Evolutionary conservation across 2,797 vertebrate genomes (phyloP).

Genomic region (Gephyroberyx darwinii): DNA sequence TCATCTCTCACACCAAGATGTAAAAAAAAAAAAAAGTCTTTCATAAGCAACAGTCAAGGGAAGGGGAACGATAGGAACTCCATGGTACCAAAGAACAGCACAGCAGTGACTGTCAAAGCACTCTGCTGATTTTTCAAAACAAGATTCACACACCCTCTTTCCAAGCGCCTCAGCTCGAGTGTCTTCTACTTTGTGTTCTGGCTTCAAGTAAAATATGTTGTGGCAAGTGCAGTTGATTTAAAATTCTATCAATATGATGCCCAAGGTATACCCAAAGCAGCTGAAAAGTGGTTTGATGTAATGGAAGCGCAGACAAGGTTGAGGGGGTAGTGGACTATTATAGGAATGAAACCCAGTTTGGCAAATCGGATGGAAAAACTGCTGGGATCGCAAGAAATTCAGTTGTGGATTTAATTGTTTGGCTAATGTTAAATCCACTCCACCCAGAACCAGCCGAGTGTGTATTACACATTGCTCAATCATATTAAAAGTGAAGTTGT

Average conservation of each 20-base stretch:
- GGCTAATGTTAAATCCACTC: slow-evolving; percentile 5
- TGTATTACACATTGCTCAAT: not conserved
- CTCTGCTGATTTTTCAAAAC: slow-evolving; percentile 55
- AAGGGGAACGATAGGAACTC: slow-evolving; percentile 42
- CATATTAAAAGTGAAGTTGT: slow-evolving; percentile 19
- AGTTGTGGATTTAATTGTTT: slow-evolving; percentile 14
- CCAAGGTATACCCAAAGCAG: slow-evolving; percentile 4
- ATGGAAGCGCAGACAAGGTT: not conserved
- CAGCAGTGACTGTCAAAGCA: slow-evolving; percentile 42
- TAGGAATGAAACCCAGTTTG: not conserved
- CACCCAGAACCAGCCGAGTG: not conserved
- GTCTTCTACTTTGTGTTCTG: slow-evolving; percentile 4
- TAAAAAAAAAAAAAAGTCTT: slow-evolving; percentile 47
- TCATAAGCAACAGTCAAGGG: slow-evolving; percentile 49
- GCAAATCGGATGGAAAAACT: slow-evolving; percentile 2
- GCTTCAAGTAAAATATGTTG: slow-evolving; percentile 28
- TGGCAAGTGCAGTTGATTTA: slow-evolving; percentile 27
- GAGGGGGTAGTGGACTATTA: not conserved
- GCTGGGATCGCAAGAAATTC: slow-evolving; percentile 2
- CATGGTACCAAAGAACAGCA: slow-evolving; percentile 35
- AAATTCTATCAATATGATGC: slow-evolving; percentile 28
- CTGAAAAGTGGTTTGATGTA: slow-evolving; percentile 4
- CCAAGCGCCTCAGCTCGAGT: slow-evolving; percentile 18
- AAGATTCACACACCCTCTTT: slow-evolving; percentile 31
- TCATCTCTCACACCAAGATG: slow-evolving; percentile 46